These are phyloP conservation scores for Drosophila sproati DNA, from an alignment of 1,140 invertebrate genomes.

Conservation along the genomic window DNA sequence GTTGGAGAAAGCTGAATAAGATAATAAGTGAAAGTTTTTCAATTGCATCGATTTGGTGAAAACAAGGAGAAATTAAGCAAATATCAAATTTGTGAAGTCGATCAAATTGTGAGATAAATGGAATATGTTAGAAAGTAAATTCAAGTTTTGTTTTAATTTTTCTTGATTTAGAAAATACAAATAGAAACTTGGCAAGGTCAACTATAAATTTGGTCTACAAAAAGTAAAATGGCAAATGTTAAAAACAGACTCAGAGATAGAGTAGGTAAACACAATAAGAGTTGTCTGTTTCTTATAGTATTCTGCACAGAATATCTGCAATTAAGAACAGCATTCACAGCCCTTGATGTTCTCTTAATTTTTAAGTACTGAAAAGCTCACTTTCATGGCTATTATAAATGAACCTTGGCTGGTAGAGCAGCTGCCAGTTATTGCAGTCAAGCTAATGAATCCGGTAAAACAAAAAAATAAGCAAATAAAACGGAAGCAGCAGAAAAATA, in stretches of 20 bases:
- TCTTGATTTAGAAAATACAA: no score
- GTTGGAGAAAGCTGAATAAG: no score
- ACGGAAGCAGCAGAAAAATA: slow-evolving; percentile 10
- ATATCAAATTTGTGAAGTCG: no score
- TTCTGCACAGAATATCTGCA: slow-evolving; percentile 13
- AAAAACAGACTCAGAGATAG: neutral
- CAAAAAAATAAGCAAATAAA: slow-evolving; percentile 10
- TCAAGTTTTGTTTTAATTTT: no score
- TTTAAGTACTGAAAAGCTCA: slow-evolving; percentile 32
- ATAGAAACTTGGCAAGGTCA: neutral
- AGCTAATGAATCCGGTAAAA: slow-evolving; percentile 77
- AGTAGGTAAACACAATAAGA: neutral
- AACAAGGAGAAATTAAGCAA: no score
- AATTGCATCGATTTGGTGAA: no score
- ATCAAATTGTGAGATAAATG: no score
- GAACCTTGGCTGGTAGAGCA: slow-evolving; percentile 47
- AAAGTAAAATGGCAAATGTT: neutral
- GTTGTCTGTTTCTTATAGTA: neutral
- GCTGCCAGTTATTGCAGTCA: slow-evolving; percentile 64
- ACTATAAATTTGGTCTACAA: neutral
- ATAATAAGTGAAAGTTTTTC: no score
- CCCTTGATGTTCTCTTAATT: slow-evolving; percentile 3
- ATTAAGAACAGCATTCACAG: neutral
- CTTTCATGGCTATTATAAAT: slow-evolving; percentile 54
- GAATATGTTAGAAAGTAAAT: no score